These are phyloP conservation scores for Drosophila dunni DNA, from an alignment of 1,140 invertebrate species.

Conservation along the genomic window DNA sequence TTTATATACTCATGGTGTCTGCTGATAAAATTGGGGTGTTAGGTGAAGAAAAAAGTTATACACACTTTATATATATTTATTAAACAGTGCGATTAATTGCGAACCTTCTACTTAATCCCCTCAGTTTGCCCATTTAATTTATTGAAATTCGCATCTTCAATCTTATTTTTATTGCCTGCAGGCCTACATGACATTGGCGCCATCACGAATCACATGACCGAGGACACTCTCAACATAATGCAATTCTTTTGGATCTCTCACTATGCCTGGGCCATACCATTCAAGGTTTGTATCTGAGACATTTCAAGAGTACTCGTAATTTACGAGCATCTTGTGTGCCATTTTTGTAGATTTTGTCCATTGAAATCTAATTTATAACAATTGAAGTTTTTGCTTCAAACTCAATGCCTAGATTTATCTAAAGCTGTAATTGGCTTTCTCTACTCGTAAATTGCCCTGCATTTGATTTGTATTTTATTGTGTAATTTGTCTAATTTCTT, in stretches of 20 bases:
- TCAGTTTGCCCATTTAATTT: conserved; percentile 12
- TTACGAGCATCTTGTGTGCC: conserved; percentile 75
- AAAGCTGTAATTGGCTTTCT: conserved; percentile 42
- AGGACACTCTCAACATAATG: conserved; percentile 93
- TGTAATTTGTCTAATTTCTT: conserved; percentile 28
- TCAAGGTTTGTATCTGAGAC: conserved; percentile 88
- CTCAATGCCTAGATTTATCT: conserved; percentile 48
- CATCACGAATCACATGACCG: conserved; percentile 93
- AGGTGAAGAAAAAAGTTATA: neutral
- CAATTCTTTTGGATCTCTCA: conserved; percentile 93
- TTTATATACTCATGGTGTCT: neutral
- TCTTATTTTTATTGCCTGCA: conserved; percentile 12
- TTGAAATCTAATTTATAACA: conserved; percentile 63
- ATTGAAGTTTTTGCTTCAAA: conserved; percentile 35
- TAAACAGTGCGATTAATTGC: neutral
- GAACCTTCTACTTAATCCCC: too few relatives aligned
- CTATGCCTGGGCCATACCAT: conserved; percentile 93
- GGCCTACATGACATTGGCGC: conserved; percentile 87
- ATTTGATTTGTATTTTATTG: conserved; percentile 55
- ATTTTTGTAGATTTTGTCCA: conserved; percentile 53
- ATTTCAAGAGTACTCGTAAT: conserved; percentile 36
- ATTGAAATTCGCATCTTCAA: neutral
- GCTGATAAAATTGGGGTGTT: neutral
- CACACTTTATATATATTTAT: neutral
- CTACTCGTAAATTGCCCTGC: conserved; percentile 55